Base-by-base conservation (phyloP, 1,140 invertebrate species). In the Heliconius melpomene region DNA sequence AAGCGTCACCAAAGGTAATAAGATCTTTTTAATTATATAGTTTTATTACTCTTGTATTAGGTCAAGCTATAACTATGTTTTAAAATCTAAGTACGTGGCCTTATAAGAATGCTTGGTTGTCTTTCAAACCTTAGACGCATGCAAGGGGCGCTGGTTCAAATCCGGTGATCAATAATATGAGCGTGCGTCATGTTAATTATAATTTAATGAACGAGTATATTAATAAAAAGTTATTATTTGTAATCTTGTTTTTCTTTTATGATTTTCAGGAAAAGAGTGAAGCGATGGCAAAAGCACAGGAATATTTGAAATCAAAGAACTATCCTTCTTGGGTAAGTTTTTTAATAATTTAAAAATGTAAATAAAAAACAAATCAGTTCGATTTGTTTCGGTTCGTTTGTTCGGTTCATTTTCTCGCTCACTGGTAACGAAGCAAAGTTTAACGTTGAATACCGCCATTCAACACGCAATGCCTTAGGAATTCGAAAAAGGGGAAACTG, bases 301-400 rank as follows among this genome's bases (percentile, higher is more conserved):
- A 96, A 76, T 97, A 97, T 87, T 87, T 98, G 80, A 93, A 94
- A 38, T 92, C 95, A 6, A 97, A 97, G 82, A 97, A 97, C 52
- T 97, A 98, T 90, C 97, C 97, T 0, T 94, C 96, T 26, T 98
- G 97, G 97, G 98, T 97, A 77, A 95, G 95, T 85, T 52, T 52
- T 11, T 66, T 66, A 16, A 29, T 16, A 66, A n/a, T 46, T 16
- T 46, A 3, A 0, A 46, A 46, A 0, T 46, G 5, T 3, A 46
- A 16, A 54, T 54, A 54, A 20, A 18, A 52, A 7, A 20, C 16
- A 52, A 52, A 52, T n/a, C n/a, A n/a, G n/a, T n/a, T n/a, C n/a
- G n/a, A n/a, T n/a, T n/a, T n/a, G n/a, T n/a, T n/a, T n/a, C n/a
- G n/a, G n/a, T n/a, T n/a, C n/a, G n/a, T n/a, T n/a, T n/a, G n/a